phyloP scores from a whole-genome alignment of 2,888 invertebrate species.

The Xestia ashworthii region DNA sequence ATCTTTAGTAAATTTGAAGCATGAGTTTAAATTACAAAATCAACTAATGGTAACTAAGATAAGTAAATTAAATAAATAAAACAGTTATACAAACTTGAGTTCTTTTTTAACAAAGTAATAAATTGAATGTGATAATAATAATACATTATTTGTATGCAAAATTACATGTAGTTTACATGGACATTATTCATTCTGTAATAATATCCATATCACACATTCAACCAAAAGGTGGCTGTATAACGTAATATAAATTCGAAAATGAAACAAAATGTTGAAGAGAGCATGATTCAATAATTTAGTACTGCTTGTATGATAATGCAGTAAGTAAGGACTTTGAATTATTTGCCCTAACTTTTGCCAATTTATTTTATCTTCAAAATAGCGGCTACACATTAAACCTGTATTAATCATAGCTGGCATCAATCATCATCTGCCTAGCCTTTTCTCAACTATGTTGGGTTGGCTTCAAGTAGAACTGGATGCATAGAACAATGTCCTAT shows the following conservation, averaged over 20 bases:
- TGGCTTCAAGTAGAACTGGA: background rate
- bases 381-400: background rate
- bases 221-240: background rate
- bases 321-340: background rate
- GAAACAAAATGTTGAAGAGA: conserved; percentile 14
- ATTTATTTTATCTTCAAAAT: background rate
- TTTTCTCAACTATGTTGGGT: background rate
- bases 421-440: background rate
- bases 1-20: conserved; percentile 56
- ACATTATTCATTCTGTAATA: background rate
- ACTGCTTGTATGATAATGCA: conserved; percentile 4
- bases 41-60: conserved; percentile 42
- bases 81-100: background rate
- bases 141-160: conserved; percentile 18
- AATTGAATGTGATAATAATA: background rate
- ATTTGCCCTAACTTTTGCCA: background rate
- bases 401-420: background rate
- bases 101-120: conserved; percentile 4
- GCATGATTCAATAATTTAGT: background rate
- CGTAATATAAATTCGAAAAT: conserved; percentile 8
- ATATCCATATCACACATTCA: conserved; percentile 1
- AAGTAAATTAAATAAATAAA: conserved; percentile 27
- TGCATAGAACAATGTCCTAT: background rate
- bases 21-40: conserved; percentile 32
- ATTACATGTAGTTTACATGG: background rate